Base-by-base conservation (phyloP, 2,113 vertebrate genomes). In the Clarias macrocephalus region DNA sequence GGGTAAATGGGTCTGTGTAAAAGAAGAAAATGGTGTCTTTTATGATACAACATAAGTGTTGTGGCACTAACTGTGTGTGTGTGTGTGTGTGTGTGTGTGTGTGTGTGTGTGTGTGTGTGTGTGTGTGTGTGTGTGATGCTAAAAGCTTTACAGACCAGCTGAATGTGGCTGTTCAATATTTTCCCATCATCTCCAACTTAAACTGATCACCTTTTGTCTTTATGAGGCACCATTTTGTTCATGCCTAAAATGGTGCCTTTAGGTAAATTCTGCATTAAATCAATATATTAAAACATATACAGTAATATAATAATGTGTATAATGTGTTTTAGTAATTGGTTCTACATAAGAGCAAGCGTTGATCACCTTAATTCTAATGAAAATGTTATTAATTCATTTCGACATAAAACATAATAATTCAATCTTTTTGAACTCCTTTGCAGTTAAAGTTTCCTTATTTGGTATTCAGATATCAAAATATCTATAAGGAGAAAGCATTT, bases 151-250 rank as follows among this genome's bases (percentile, higher is more conserved):
- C 72, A 77, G n/a, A 28, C n/a, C n/a, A n/a, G n/a, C n/a, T 82
- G 57, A 42, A 60, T 88, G 62, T 73, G 80, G 11, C 88, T 9
- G 8, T 83, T 3, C 81, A 57, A 89, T 52, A 75, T 87, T 66
- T 87, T 12, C 37, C 3, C 25, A 28, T 56, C 52, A 77, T 6
- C 8, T 77, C 13, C n/a, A 77, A 80, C 16, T 80, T 18, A 84
- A 85, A 85, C 62, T 62, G 75, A 80, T 57, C 16, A 48, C 68
- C 21, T 56, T 48, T 42, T 63, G 85, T 52, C 77, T 79, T 79
- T 77, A 83, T 66, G 23, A n/a, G 21, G n/a, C n/a, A n/a, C n/a
- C n/a, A n/a, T n/a, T n/a, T n/a, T n/a, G n/a, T n/a, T n/a, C 48
- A 56, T 56, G 65, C 21, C 21, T 54, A 25, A 18, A 85, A 18